A percentile compares a stretch with the other conserved stretches of the same genome.
phyloP scores from a whole-genome alignment of 2,888 invertebrate species.

The Plagiodera versicolora region DNA sequence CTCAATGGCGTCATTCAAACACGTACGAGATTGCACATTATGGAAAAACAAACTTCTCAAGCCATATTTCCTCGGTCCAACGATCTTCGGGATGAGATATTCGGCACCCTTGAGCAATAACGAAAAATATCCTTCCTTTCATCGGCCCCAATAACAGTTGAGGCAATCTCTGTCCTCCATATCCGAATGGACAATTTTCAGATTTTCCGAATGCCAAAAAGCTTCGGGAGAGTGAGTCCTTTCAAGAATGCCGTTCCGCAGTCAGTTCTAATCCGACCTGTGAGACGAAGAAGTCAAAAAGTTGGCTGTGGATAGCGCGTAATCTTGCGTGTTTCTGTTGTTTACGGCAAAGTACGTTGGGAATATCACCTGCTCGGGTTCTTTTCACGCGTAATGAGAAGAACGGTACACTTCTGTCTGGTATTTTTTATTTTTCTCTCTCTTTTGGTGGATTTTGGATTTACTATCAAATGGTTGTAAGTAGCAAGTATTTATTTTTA shows the following conservation, averaged over 20 bases:
- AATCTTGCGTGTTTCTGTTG: constrained; percentile 5
- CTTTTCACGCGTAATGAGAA: neutral
- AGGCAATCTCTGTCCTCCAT: constrained; percentile 12
- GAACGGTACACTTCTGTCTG: constrained; percentile 12
- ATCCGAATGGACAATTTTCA: constrained; percentile 15
- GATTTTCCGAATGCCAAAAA: constrained; percentile 22
- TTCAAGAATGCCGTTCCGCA: constrained; percentile 14
- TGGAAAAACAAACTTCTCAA: neutral
- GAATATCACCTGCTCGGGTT: neutral
- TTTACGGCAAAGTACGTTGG: neutral
- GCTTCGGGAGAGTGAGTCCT: constrained; percentile 12
- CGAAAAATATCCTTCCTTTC: constrained; percentile 13
- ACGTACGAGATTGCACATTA: neutral
- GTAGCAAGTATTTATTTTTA: constrained; percentile 24
- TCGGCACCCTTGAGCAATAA: constrained; percentile 2
- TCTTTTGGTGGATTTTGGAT: constrained; percentile 31
- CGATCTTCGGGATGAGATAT: neutral
- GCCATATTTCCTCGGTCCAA: neutral
- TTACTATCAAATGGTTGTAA: constrained; percentile 46
- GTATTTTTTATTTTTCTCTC: constrained; percentile 27
- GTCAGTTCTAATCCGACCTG: constrained; percentile 19
- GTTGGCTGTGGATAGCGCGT: neutral
- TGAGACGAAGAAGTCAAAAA: constrained; percentile 17
- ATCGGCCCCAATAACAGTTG: constrained; percentile 14
- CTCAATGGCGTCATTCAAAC: neutral